Evolutionary conservation across 2,888 invertebrate species (phyloP).

Genomic region (Spilosoma lubricipeda): DNA sequence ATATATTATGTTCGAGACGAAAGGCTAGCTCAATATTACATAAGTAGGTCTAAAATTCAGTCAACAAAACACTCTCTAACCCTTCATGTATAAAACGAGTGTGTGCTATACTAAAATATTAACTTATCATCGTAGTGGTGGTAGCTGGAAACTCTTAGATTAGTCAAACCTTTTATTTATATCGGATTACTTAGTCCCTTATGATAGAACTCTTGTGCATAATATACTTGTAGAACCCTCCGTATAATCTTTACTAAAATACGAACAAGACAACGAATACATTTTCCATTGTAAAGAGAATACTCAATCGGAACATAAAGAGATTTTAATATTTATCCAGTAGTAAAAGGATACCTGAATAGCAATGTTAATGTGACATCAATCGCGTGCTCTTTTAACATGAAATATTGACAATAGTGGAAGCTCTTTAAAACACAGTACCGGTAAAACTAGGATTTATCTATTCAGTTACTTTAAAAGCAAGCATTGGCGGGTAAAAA

Average conservation of each 20-base stretch:
- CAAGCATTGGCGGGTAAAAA: not conserved
- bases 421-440: not conserved
- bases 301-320: slow-evolving; percentile 25
- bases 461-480: not conserved
- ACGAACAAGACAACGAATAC: slow-evolving; percentile 29
- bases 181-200: not conserved
- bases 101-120: too few relatives aligned
- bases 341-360: slow-evolving; percentile 32
- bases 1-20: not conserved
- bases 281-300: slow-evolving; percentile 41
- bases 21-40: not conserved
- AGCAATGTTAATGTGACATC: slow-evolving; percentile 36
- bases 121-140: too few relatives aligned
- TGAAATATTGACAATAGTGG: slow-evolving; percentile 37
- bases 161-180: not conserved
- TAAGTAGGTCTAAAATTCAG: too few relatives aligned
- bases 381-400: slow-evolving; percentile 23
- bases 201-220: not conserved
- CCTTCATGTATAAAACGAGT: too few relatives aligned
- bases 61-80: too few relatives aligned
- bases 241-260: not conserved
- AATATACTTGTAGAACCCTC: not conserved
- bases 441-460: not conserved
- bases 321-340: slow-evolving; percentile 44
- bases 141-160: not conserved